A percentile compares a stretch with the other conserved stretches of the same genome.
phyloP scores from a whole-genome alignment of 1,140 invertebrate species.

The Drosophila ficusphila region DNA sequence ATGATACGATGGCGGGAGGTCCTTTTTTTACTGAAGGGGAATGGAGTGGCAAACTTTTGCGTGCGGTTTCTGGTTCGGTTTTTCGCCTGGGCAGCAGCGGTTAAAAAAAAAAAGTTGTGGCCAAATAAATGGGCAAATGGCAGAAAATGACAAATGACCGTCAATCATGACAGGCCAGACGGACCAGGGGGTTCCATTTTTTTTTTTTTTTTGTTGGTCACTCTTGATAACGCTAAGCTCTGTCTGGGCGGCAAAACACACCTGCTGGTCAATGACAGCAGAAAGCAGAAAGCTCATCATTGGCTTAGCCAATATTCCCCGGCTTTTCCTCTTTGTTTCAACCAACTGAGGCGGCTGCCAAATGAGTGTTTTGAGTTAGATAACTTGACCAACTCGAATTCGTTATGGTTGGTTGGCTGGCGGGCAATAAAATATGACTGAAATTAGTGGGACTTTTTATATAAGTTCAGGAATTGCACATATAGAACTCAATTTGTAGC shows the following conservation, averaged over 20 bases:
- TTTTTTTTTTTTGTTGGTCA: no score
- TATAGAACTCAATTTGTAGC: background rate
- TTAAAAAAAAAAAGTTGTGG: slow-evolving; percentile 79
- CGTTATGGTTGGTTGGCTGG: slow-evolving; percentile 36
- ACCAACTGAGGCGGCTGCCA: slow-evolving; percentile 52
- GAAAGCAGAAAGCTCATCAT: slow-evolving; percentile 68
- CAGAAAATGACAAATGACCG: slow-evolving; percentile 83
- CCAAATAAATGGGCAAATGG: slow-evolving; percentile 78
- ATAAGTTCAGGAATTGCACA: background rate
- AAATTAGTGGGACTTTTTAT: slow-evolving; percentile 27
- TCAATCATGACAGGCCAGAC: slow-evolving; percentile 83
- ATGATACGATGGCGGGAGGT: background rate
- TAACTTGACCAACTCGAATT: slow-evolving; percentile 46
- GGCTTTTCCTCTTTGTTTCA: slow-evolving; percentile 3
- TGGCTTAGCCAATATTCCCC: slow-evolving; percentile 31
- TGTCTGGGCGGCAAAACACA: slow-evolving; percentile 64
- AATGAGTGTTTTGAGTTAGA: slow-evolving; percentile 71
- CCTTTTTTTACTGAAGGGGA: background rate
- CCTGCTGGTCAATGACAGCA: slow-evolving; percentile 73
- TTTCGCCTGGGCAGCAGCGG: slow-evolving; percentile 59
- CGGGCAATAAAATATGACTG: slow-evolving; percentile 40
- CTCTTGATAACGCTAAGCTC: slow-evolving; percentile 71
- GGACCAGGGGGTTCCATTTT: background rate
- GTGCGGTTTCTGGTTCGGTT: slow-evolving; percentile 62
- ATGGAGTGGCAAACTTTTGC: slow-evolving; percentile 55